Base-by-base conservation (phyloP, 2,797 vertebrate species). In the Neoniphon sammara region DNA sequence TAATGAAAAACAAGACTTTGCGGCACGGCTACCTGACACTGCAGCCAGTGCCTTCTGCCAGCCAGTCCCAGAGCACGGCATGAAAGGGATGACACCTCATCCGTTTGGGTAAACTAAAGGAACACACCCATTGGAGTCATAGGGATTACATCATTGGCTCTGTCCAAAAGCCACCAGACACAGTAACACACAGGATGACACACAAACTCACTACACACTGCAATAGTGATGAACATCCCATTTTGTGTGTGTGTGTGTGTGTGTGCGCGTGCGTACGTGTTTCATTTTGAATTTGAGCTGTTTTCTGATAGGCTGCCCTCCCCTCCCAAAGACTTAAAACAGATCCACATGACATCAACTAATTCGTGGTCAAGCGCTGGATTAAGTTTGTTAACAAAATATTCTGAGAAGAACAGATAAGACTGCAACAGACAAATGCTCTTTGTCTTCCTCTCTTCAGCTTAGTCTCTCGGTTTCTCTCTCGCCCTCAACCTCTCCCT, bases 371-470 rank as follows among this genome's bases (percentile, higher is more conserved):
- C 81, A 73, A 85, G 84, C 61, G 27, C 57, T 76, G 87, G 81
- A 92, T 91, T 89, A 91, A 85, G 85, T 84, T 89, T 89, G 88
- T 91, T 86, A 87, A 84, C 85, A 88, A 91, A 92, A 92, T 85
- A 89, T 84, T 89, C 66, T 46, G 66, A 80, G 76, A 81, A 83
- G 75, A 89, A 82, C 65, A 60, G 69, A 76, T 72, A 87, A 86
- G 67, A 83, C 83, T 69, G 71, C 60, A 30, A 30, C 57, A 85
- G 70, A 93, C 91, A 91, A 93, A 86, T 64, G 73, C 73, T 84
- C 89, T 90, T 92, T 91, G 91, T 92, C 77, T 86, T 81, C 74
- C 73, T 60, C 67, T 42, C 55, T 81, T 79, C 66, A 42, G 78
- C 88, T 90, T 81, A 77, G 86, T 87, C 84, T 68, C 56, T 83